Percentiles rank a stretch among this genome's conserved stretches.
Conservation (phyloP, 1,140 invertebrate species). For the Tachypleus tridentatus region DNA sequence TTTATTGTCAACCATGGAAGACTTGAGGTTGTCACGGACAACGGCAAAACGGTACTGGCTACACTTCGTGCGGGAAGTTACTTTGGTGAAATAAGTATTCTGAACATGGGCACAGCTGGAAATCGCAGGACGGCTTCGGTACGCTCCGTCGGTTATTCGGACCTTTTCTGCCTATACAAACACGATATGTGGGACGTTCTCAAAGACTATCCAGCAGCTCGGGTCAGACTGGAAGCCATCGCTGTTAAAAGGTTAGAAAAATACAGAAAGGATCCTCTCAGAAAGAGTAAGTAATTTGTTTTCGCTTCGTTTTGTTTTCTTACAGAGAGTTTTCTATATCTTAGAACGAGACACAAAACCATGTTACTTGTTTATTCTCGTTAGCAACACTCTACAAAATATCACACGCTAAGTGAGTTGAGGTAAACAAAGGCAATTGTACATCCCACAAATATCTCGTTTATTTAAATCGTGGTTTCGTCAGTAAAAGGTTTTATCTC, state of each 20-base stretch:
- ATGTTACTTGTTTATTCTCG: too few species aligned
- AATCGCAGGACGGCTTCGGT: slow-evolving; percentile 94
- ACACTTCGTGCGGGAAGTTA: slow-evolving; percentile 94
- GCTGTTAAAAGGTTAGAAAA: slow-evolving; percentile 92
- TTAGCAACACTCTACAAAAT: too few species aligned
- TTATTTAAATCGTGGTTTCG: too few species aligned
- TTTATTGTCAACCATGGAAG: slow-evolving; percentile 96
- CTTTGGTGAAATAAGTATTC: slow-evolving; percentile 99
- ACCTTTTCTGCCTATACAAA: slow-evolving; percentile 96
- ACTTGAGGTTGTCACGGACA: slow-evolving; percentile 91
- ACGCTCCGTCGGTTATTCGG: slow-evolving; percentile 93
- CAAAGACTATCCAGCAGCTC: slow-evolving; percentile 93
- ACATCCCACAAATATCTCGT: too few species aligned
- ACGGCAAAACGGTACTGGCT: slow-evolving; percentile 91
- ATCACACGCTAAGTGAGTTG: too few species aligned
- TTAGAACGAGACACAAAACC: too few species aligned
- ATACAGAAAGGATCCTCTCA: slow-evolving; percentile 81
- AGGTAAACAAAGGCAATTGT: too few species aligned
- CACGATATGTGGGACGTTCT: slow-evolving; percentile 96
- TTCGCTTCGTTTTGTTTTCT: too few species aligned
- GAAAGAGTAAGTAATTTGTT: slow-evolving; percentile 54
- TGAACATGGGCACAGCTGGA: slow-evolving; percentile 97
- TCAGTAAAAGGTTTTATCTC: too few species aligned
- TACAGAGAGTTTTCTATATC: too few species aligned
- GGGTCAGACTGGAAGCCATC: slow-evolving; percentile 91